A percentile compares a stretch with the other conserved stretches of the same genome.
Evolutionary conservation across 2,888 invertebrate species (phyloP).

Genomic region (Drosophila ustulata): DNA sequence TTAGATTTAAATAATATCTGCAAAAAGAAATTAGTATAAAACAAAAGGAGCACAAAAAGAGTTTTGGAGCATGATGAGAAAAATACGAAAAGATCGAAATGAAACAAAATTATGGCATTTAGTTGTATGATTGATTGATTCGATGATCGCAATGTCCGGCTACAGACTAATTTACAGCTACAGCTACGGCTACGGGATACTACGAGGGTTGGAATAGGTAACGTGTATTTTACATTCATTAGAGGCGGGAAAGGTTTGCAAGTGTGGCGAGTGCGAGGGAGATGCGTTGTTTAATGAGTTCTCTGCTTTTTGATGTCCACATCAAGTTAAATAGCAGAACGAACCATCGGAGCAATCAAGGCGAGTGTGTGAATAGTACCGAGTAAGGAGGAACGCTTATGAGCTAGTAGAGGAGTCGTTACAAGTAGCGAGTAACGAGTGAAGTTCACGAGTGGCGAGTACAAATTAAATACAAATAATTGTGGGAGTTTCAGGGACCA

Average conservation of each 20-base stretch:
- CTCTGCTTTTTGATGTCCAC: slow-evolving; percentile 1
- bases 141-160: not conserved
- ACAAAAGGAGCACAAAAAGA: slow-evolving; percentile 47
- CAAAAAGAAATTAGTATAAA: slow-evolving; percentile 76
- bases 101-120: slow-evolving; percentile 11
- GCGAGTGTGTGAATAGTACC: not conserved
- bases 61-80: slow-evolving; percentile 42
- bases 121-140: slow-evolving; percentile 4
- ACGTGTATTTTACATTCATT: slow-evolving; percentile 2
- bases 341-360: not conserved
- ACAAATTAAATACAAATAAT: too few species aligned
- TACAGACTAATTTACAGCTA: slow-evolving; percentile 3
- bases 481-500: not conserved
- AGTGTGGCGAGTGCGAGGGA: not conserved
- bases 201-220: not conserved
- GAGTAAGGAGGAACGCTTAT: not conserved
- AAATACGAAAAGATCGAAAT: slow-evolving; percentile 26
- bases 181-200: not conserved
- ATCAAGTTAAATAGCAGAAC: slow-evolving; percentile 7
- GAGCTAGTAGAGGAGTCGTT: not conserved
- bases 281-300: not conserved
- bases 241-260: not conserved
- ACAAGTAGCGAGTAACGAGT: slow-evolving; percentile 1
- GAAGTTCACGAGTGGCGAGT: slow-evolving; percentile 12
- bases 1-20: slow-evolving; percentile 80